Evolutionary conservation across 2,113 vertebrate genomes (phyloP).

Genomic region (Notarius lentiginosus): DNA sequence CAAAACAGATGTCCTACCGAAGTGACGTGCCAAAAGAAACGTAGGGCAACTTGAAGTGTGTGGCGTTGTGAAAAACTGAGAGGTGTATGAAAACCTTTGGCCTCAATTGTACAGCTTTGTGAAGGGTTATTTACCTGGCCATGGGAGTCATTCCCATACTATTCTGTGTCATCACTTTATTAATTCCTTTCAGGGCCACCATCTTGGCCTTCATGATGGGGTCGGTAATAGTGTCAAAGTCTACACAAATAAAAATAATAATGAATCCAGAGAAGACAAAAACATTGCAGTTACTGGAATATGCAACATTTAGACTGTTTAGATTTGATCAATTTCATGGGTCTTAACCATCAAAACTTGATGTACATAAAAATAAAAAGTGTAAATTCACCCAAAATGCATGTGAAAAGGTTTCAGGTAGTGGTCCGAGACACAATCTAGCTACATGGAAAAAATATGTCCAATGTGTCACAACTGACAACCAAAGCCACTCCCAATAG

Average conservation of each 20-base stretch:
- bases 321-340: neutral
- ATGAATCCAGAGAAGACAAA: neutral
- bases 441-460: neutral
- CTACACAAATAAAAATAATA: conserved; percentile 64
- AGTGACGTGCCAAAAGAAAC: neutral
- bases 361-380: neutral
- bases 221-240: conserved; percentile 93
- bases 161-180: conserved; percentile 95
- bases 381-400: neutral
- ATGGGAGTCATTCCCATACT: conserved; percentile 86
- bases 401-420: neutral
- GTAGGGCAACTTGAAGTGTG: neutral
- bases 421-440: neutral
- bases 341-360: neutral
- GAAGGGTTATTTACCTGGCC: conserved; percentile 75
- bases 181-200: conserved; percentile 97
- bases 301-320: neutral
- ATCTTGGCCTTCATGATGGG: conserved; percentile 99
- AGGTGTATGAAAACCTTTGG: neutral
- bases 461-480: neutral
- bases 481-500: neutral
- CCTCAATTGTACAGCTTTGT: neutral
- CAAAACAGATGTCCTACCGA: neutral
- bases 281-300: conserved; percentile 19
- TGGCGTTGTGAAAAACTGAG: neutral